Conservation (phyloP, 1,140 invertebrate genomes). For the Cydia amplana region DNA sequence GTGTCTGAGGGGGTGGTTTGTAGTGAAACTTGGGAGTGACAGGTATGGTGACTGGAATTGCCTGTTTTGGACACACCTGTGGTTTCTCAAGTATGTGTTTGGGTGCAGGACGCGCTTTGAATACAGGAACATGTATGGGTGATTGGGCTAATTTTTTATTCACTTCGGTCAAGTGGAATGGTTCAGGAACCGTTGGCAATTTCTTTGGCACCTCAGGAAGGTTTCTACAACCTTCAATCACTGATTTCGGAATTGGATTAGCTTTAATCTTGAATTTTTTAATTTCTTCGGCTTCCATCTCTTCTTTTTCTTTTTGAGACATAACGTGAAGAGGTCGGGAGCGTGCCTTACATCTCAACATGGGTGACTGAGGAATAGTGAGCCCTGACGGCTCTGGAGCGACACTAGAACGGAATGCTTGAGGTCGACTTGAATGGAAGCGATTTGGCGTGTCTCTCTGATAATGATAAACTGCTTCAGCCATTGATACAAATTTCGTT, state of each 20-base stretch:
- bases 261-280: slow-evolving; percentile 71
- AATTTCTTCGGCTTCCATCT: slow-evolving; percentile 68
- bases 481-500: slow-evolving; percentile 73
- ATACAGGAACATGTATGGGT: slow-evolving; percentile 48
- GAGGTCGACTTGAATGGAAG: slow-evolving; percentile 58
- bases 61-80: slow-evolving; percentile 52
- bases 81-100: slow-evolving; percentile 71
- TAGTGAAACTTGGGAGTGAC: slow-evolving; percentile 61
- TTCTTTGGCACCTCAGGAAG: slow-evolving; percentile 66
- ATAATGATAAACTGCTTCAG: slow-evolving; percentile 71
- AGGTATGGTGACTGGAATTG: slow-evolving; percentile 52
- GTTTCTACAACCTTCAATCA: slow-evolving; percentile 57
- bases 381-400: slow-evolving; percentile 44
- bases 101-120: slow-evolving; percentile 70
- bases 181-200: slow-evolving; percentile 63
- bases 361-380: slow-evolving; percentile 67
- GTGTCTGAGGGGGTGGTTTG: slow-evolving; percentile 51
- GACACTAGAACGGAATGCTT: slow-evolving; percentile 49
- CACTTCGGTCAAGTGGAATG: slow-evolving; percentile 70
- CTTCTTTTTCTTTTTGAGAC: slow-evolving; percentile 70
- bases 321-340: slow-evolving; percentile 57
- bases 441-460: slow-evolving; percentile 69
- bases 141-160: slow-evolving; percentile 54
- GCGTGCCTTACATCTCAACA: slow-evolving; percentile 64
- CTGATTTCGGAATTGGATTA: slow-evolving; percentile 67